Conservation (phyloP, 23 tunicate species). For the Ascidia mentula region DNA sequence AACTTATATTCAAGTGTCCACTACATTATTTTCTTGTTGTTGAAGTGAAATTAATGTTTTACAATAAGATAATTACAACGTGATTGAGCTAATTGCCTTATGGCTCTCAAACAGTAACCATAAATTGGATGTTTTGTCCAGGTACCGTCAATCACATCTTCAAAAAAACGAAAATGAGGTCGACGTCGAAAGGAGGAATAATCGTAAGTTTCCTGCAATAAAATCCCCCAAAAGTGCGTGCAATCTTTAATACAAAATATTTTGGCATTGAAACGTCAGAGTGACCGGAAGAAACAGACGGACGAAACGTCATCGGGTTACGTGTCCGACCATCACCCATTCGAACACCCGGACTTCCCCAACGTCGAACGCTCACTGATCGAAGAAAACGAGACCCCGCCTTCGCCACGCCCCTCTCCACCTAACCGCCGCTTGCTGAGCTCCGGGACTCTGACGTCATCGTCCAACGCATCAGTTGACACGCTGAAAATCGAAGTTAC, state of each 20-base stretch:
- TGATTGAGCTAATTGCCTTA: no score
- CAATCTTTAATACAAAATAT: no score
- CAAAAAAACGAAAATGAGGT: background rate
- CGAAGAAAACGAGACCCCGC: slow-evolving; percentile 6
- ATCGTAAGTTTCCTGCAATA: background rate
- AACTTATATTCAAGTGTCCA: no score
- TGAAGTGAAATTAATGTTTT: no score
- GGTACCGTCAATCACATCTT: background rate
- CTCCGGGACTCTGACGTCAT: slow-evolving; percentile 26
- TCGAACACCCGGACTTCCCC: background rate
- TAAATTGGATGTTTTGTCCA: background rate
- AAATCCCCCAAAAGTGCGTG: background rate
- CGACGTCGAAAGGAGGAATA: background rate
- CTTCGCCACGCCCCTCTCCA: slow-evolving; percentile 2
- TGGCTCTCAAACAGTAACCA: no score
- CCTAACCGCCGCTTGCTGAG: background rate
- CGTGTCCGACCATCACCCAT: slow-evolving; percentile 31
- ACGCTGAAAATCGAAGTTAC: slow-evolving; percentile 22
- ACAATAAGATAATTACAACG: no score
- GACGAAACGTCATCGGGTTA: slow-evolving; percentile 48
- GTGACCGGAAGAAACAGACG: slow-evolving; percentile 9
- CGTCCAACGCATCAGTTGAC: slow-evolving; percentile 27
- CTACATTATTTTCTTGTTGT: no score
- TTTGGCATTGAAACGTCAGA: background rate
- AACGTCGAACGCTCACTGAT: background rate